phyloP scores from a whole-genome alignment of 2,888 invertebrate species.

The Mermis nigrescens region DNA sequence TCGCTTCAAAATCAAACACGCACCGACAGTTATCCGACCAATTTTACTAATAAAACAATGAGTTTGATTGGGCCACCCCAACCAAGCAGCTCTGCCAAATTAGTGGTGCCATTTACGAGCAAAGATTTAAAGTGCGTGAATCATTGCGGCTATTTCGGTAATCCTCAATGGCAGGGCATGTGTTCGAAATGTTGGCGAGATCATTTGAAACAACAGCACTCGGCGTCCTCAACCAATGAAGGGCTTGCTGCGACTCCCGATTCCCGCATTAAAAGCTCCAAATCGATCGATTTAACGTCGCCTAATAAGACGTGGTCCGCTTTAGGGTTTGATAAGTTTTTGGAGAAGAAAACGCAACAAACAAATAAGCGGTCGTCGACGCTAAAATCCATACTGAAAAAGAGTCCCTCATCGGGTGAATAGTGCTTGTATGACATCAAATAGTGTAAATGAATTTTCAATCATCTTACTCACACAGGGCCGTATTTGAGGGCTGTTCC shows the following conservation, averaged over 20 bases:
- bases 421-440: no score
- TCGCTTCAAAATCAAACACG: no score
- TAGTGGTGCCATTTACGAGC: slow-evolving; percentile 13
- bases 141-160: slow-evolving; percentile 90
- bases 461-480: no score
- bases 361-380: slow-evolving; percentile 57
- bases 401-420: slow-evolving; percentile 28
- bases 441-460: no score
- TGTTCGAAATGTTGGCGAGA: slow-evolving; percentile 90
- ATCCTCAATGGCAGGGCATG: slow-evolving; percentile 88
- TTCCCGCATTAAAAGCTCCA: no score
- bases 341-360: slow-evolving; percentile 62
- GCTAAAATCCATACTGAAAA: slow-evolving; percentile 55
- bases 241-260: no score
- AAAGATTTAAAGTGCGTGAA: slow-evolving; percentile 73
- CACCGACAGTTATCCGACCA: no score
- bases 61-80: no score
- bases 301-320: background rate
- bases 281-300: background rate
- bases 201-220: slow-evolving; percentile 15
- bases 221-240: slow-evolving; percentile 12
- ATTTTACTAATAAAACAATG: no score
- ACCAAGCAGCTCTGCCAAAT: no score
- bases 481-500: no score
- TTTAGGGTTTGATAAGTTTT: slow-evolving; percentile 54